These are phyloP conservation scores for Malacoraja senta DNA, from an alignment of 2,797 vertebrate genomes.

Conservation along the genomic window DNA sequence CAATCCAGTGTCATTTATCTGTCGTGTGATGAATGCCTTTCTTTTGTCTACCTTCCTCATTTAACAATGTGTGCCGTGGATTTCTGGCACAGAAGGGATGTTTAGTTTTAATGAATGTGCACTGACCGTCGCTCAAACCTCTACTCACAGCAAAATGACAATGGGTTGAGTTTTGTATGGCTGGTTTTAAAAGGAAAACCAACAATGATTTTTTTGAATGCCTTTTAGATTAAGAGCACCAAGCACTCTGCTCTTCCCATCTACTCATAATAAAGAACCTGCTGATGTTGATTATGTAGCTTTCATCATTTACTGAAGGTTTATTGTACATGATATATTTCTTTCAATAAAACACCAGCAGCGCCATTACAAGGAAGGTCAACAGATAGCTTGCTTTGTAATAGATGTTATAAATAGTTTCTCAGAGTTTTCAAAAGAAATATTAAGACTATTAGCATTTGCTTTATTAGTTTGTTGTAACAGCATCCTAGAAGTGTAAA, in stretches of 20 bases:
- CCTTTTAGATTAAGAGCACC: slow-evolving; percentile 53
- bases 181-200: slow-evolving; percentile 6
- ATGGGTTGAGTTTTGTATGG: slow-evolving; percentile 45
- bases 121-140: slow-evolving; percentile 46
- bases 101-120: slow-evolving; percentile 47
- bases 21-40: slow-evolving; percentile 58
- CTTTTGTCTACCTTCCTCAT: slow-evolving; percentile 53
- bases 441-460: slow-evolving; percentile 19
- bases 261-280: slow-evolving; percentile 36
- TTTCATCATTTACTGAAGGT: slow-evolving; percentile 42
- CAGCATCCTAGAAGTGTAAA: background rate
- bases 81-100: slow-evolving; percentile 46
- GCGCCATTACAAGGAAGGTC: slow-evolving; percentile 33
- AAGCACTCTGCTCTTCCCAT: slow-evolving; percentile 41
- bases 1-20: slow-evolving; percentile 61
- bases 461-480: background rate
- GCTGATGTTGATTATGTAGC: slow-evolving; percentile 46
- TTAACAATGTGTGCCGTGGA: slow-evolving; percentile 52
- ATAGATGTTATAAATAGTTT: slow-evolving; percentile 17
- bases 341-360: slow-evolving; percentile 39
- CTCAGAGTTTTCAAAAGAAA: slow-evolving; percentile 24
- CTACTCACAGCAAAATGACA: slow-evolving; percentile 50
- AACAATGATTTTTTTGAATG: slow-evolving; percentile 53
- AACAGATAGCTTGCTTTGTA: slow-evolving; percentile 29
- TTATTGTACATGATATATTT: slow-evolving; percentile 46